phyloP scores from a whole-genome alignment of 2,888 invertebrate genomes.

The Coelogynopora nodosa region DNA sequence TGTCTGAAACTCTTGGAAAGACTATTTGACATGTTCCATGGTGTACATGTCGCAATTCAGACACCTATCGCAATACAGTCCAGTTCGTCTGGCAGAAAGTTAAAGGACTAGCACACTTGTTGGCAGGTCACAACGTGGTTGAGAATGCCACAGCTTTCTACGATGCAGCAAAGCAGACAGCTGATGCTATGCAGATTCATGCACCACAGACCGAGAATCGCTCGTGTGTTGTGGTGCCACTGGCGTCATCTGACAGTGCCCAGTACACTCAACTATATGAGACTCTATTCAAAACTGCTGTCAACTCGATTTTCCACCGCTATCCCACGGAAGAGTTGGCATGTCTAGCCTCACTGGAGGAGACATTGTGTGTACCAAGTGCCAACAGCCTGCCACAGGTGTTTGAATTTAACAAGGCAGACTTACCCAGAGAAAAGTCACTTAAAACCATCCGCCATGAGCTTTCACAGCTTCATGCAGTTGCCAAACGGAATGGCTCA shows the following conservation, averaged over 20 bases:
- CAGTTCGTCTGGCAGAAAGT: conserved; percentile 3
- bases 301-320: neutral
- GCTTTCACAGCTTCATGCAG: neutral
- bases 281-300: neutral
- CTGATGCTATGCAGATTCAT: conserved; percentile 16
- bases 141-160: conserved; percentile 16
- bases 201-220: neutral
- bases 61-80: conserved; percentile 11
- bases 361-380: neutral
- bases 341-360: neutral
- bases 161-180: conserved; percentile 5
- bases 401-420: conserved; percentile 12
- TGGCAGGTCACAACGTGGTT: neutral
- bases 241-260: neutral
- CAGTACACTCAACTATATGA: neutral
- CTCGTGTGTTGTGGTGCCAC: conserved; percentile 18
- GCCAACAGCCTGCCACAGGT: neutral
- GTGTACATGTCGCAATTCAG: neutral
- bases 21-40: neutral
- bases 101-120: neutral
- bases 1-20: neutral
- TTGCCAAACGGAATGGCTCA: conserved; percentile 12
- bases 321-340: neutral
- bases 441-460: conserved; percentile 1
- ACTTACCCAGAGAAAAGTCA: conserved; percentile 4